Conservation (phyloP, 1,140 invertebrate genomes). For the Holotrichia oblita region DNA sequence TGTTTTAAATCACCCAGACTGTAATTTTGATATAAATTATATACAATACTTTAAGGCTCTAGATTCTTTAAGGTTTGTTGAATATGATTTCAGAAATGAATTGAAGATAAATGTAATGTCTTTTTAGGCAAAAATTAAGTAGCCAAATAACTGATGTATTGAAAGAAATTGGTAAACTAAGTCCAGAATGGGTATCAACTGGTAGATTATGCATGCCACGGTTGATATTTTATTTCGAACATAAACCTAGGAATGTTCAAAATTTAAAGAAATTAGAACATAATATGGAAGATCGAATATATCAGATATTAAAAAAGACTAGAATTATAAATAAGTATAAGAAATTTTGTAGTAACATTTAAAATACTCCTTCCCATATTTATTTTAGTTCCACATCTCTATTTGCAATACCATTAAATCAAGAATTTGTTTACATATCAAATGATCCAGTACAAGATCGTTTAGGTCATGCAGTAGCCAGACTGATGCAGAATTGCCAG, state of each 20-base stretch:
- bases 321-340: conserved; percentile 75
- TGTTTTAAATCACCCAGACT: conserved; percentile 72
- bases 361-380: conserved; percentile 42
- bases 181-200: conserved; percentile 77
- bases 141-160: conserved; percentile 67
- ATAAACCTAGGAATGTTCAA: conserved; percentile 64
- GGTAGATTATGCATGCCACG: conserved; percentile 82
- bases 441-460: conserved; percentile 63
- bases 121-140: conserved; percentile 65
- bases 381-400: conserved; percentile 80
- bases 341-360: conserved; percentile 36
- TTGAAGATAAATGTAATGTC: conserved; percentile 1
- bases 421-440: conserved; percentile 87
- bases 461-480: conserved; percentile 59
- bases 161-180: conserved; percentile 68
- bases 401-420: conserved; percentile 88
- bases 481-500: conserved; percentile 58
- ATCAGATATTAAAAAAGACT: conserved; percentile 85
- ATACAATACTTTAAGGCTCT: conserved; percentile 78
- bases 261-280: conserved; percentile 81
- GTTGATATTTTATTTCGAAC: conserved; percentile 85
- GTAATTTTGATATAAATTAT: conserved; percentile 83
- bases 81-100: background rate
- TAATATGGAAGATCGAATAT: conserved; percentile 88
- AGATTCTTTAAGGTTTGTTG: conserved; percentile 51